Evolutionary conservation across 2,113 vertebrate genomes (phyloP).

Genomic region (Athene cunicularia): DNA sequence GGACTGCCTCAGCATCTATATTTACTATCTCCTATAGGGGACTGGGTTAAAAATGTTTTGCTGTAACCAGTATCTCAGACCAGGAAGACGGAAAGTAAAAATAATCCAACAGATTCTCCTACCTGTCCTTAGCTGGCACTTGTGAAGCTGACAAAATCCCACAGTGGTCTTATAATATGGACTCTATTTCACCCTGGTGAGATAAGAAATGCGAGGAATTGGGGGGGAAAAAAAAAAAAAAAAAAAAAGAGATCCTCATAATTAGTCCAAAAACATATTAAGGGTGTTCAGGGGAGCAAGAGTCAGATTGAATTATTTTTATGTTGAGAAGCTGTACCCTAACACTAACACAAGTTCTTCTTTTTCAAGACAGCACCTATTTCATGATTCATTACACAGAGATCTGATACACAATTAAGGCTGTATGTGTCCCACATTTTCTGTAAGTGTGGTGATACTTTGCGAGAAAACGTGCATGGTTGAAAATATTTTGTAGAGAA

Average conservation of each 20-base stretch:
- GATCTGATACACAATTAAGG: not conserved
- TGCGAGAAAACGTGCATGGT: not conserved
- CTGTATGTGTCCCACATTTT: not conserved
- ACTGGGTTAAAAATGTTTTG: not conserved
- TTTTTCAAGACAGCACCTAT: not conserved
- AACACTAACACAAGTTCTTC: not conserved
- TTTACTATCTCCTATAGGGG: not conserved
- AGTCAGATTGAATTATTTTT: not conserved
- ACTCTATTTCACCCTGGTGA: not conserved
- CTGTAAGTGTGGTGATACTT: not conserved
- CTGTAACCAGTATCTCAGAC: not conserved
- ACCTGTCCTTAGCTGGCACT: not conserved
- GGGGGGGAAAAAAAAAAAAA: too few species aligned
- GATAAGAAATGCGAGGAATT: not conserved
- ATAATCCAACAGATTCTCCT: not conserved
- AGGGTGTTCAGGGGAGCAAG: not conserved
- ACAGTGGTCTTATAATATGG: not conserved
- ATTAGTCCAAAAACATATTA: not conserved
- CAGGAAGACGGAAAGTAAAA: not conserved
- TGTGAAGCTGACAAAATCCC: not conserved
- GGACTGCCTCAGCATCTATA: not conserved
- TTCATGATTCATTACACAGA: not conserved
- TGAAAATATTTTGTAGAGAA: not conserved
- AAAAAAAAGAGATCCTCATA: not conserved
- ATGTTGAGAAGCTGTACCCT: not conserved